These are phyloP conservation scores for Heterochromis multidens DNA, from an alignment of 2,113 vertebrate species.

Conservation along the genomic window DNA sequence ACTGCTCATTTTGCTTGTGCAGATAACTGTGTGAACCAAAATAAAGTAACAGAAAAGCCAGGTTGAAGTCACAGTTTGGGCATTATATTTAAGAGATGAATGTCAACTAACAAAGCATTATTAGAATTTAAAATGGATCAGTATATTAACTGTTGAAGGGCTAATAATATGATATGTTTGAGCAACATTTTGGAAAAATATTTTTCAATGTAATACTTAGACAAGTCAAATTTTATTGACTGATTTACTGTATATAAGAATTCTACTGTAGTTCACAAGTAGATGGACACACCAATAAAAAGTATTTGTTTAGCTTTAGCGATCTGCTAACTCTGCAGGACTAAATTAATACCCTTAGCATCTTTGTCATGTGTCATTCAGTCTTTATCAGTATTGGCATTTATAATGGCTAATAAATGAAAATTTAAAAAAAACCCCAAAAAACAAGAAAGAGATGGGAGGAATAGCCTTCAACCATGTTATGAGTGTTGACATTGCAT, in stretches of 20 bases:
- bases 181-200: not conserved
- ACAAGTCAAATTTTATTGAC: not conserved
- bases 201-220: not conserved
- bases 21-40: not conserved
- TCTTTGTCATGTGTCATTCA: not conserved
- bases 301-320: not conserved
- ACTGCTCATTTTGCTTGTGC: not conserved
- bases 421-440: too few species aligned
- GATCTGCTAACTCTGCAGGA: fast-evolving
- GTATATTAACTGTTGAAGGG: not conserved
- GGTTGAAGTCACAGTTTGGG: not conserved
- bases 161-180: not conserved
- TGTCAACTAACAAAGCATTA: not conserved
- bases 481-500: not conserved
- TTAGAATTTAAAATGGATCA: not conserved
- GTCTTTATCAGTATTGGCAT: not conserved
- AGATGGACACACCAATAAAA: not conserved
- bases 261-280: not conserved
- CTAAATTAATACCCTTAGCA: not conserved
- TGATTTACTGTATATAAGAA: not conserved
- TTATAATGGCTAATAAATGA: too few species aligned
- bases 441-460: too few species aligned
- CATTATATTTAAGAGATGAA: not conserved
- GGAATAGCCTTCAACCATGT: not conserved
- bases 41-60: not conserved